Conservation (phyloP, 2,888 invertebrate species). For the Crocallis elinguaria region DNA sequence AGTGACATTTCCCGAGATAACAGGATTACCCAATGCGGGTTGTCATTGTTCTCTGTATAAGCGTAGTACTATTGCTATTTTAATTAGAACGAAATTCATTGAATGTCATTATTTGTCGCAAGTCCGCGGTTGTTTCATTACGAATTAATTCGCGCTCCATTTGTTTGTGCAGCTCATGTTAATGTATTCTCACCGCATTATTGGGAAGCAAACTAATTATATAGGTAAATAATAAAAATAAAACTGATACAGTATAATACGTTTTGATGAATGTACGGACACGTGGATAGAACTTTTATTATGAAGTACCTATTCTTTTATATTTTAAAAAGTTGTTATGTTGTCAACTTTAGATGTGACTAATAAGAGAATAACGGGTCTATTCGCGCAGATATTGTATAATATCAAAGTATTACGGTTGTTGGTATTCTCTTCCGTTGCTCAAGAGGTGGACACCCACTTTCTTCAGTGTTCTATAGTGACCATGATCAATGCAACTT, state of each 20-base stretch:
- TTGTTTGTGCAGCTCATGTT: constrained; percentile 16
- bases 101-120: constrained; percentile 33
- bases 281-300: too few relatives aligned
- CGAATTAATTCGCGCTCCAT: constrained; percentile 21
- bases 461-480: too few relatives aligned
- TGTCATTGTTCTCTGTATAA: constrained; percentile 46
- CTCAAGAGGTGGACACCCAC: too few relatives aligned
- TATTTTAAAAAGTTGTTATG: too few relatives aligned
- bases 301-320: too few relatives aligned
- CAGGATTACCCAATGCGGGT: constrained; percentile 53
- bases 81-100: constrained; percentile 48
- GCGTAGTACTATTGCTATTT: constrained; percentile 50
- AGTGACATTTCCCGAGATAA: constrained; percentile 49
- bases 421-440: too few relatives aligned
- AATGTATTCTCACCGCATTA: constrained; percentile 21
- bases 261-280: constrained; percentile 1
- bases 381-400: too few relatives aligned
- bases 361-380: too few relatives aligned
- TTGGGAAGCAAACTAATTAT: constrained; percentile 16
- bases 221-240: too few relatives aligned
- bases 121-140: constrained; percentile 32
- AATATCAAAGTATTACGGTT: too few relatives aligned
- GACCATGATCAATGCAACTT: too few relatives aligned
- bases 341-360: too few relatives aligned
- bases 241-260: constrained; percentile 1